A percentile compares a stretch with the other conserved stretches of the same genome.
Conservation (phyloP, 2,797 vertebrate genomes). For the Melanotaenia trifasciata region DNA sequence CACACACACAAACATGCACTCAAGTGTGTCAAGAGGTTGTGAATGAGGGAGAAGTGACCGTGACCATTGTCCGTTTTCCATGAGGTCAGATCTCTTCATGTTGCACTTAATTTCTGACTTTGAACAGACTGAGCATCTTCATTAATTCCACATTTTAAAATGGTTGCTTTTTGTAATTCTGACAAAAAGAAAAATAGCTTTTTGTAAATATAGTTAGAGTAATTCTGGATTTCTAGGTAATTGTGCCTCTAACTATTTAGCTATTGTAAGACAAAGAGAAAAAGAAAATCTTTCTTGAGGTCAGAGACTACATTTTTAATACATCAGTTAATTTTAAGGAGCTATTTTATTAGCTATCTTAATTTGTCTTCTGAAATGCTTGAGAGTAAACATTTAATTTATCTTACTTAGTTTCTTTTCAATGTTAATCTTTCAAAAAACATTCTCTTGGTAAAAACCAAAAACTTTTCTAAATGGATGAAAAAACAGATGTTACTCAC, state of each 20-base stretch:
- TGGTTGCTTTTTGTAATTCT: slow-evolving; percentile 12
- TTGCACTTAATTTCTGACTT: slow-evolving; percentile 66
- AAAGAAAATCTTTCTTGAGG: neutral
- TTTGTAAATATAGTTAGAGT: neutral
- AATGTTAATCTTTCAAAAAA: too few relatives aligned
- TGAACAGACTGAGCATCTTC: slow-evolving; percentile 14
- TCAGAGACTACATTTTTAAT: neutral
- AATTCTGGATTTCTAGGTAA: neutral
- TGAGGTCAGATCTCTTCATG: slow-evolving; percentile 65
- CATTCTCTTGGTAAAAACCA: neutral
- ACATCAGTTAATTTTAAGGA: neutral
- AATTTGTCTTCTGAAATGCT: neutral
- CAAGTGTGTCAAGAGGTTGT: slow-evolving; percentile 53
- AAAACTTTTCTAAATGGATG: neutral
- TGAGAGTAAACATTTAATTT: too few relatives aligned
- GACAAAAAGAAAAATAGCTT: neutral
- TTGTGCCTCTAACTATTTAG: neutral
- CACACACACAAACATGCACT: slow-evolving; percentile 38
- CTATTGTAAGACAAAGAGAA: neutral
- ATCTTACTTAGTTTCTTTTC: too few relatives aligned
- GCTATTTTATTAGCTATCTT: neutral
- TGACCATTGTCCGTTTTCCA: slow-evolving; percentile 73
- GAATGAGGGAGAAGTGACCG: slow-evolving; percentile 72
- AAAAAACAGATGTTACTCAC: neutral
- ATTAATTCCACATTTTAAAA: slow-evolving; percentile 35